Evolutionary conservation across 2,797 vertebrate genomes (phyloP).

Genomic region (Eulemur rubriventer): DNA sequence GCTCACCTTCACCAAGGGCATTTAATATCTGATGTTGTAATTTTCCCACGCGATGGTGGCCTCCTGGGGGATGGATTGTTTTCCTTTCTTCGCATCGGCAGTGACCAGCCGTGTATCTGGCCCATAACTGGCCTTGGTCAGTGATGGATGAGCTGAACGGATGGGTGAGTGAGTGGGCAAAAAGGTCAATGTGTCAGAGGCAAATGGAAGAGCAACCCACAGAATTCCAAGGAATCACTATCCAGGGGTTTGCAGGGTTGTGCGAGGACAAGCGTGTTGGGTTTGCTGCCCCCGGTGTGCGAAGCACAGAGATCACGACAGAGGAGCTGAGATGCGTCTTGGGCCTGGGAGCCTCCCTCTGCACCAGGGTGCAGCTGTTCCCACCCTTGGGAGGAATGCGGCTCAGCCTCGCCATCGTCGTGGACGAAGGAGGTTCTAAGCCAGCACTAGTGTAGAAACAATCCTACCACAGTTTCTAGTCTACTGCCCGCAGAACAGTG

Average conservation of each 20-base stretch:
- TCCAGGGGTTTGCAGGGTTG: not conserved
- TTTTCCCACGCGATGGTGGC: rapidly evolving
- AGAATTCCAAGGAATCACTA: rapidly evolving
- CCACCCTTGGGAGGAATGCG: not conserved
- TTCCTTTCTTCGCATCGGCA: not conserved
- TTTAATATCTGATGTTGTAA: rapidly evolving
- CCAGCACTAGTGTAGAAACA: not conserved
- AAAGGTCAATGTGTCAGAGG: rapidly evolving
- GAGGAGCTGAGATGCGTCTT: rapidly evolving
- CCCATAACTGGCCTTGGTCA: not conserved
- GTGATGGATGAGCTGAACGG: not conserved
- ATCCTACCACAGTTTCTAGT: not conserved
- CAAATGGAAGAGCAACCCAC: not conserved
- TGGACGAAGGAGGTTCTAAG: not conserved
- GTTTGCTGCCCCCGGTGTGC: too few species aligned
- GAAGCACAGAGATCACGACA: not conserved
- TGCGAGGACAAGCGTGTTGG: not conserved
- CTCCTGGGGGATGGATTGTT: not conserved
- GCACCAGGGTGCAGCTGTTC: rapidly evolving
- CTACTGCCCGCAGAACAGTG: not conserved
- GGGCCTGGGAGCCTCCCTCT: not conserved
- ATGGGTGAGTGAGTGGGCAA: not conserved
- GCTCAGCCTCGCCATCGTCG: not conserved
- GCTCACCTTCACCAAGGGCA: not conserved
- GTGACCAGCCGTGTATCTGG: not conserved